phyloP scores from a whole-genome alignment of 2,888 invertebrate species.

The Andrena camellia region DNA sequence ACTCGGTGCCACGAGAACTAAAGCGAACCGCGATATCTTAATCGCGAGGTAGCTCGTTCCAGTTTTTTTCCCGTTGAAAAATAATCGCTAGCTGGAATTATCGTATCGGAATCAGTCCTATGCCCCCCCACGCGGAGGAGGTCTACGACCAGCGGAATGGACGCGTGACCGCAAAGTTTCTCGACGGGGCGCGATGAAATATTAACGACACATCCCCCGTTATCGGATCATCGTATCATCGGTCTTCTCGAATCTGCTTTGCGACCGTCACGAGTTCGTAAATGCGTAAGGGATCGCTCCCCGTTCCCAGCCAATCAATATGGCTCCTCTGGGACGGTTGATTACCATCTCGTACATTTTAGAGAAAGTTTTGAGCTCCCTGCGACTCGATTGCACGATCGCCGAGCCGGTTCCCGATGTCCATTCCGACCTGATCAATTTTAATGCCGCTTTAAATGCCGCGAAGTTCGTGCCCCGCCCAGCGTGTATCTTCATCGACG shows the following conservation, averaged over 20 bases:
- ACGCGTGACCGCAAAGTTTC: constrained; percentile 66
- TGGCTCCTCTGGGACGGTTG: constrained; percentile 62
- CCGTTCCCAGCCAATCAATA: constrained; percentile 53
- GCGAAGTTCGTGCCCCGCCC: not conserved
- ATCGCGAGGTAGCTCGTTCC: no score
- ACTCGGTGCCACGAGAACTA: no score
- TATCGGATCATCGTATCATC: constrained; percentile 56
- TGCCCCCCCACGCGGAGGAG: not conserved
- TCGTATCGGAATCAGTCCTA: not conserved
- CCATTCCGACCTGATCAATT: constrained; percentile 55
- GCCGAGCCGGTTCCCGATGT: constrained; percentile 38
- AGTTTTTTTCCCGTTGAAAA: no score
- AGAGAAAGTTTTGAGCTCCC: constrained; percentile 56
- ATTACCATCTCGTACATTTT: constrained; percentile 64
- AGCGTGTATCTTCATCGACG: constrained; percentile 6
- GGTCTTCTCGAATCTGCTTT: constrained; percentile 53
- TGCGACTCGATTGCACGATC: constrained; percentile 41
- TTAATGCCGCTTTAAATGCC: constrained; percentile 38
- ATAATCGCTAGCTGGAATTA: not conserved
- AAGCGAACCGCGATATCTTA: no score
- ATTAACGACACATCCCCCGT: constrained; percentile 69
- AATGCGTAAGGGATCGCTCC: constrained; percentile 50
- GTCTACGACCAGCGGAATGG: constrained; percentile 11
- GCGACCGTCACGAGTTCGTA: constrained; percentile 55
- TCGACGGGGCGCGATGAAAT: constrained; percentile 69